Conservation (phyloP, 2,113 vertebrate species). For the Ascaphus truei region DNA sequence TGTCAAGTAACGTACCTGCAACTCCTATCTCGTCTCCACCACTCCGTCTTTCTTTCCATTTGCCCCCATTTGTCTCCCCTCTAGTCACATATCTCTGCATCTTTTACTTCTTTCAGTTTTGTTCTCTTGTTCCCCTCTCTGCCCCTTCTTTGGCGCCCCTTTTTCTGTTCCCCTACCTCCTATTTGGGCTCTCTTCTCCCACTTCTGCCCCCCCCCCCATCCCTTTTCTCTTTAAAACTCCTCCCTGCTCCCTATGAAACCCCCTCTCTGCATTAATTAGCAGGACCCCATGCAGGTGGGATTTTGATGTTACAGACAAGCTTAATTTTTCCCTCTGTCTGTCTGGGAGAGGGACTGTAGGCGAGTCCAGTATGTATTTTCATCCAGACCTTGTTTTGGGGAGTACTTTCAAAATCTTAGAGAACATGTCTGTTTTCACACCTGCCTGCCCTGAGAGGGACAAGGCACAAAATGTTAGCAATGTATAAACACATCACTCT, state of each 20-base stretch:
- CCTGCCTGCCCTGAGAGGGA: constrained; percentile 5
- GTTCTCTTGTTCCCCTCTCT: neutral
- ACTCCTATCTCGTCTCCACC: neutral
- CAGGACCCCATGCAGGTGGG: constrained; percentile 24
- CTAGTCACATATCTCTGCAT: neutral
- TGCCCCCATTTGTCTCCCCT: neutral
- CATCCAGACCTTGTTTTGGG: constrained; percentile 16
- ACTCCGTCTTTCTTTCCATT: neutral
- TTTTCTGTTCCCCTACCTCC: constrained; percentile 12
- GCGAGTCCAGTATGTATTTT: neutral
- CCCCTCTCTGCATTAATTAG: constrained; percentile 1
- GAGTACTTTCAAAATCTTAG: neutral
- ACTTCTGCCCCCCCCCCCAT: neutral
- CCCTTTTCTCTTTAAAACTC: constrained; percentile 9
- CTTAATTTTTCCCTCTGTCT: neutral
- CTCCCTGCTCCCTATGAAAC: constrained; percentile 2
- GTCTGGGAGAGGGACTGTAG: neutral
- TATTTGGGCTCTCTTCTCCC: constrained; percentile 17
- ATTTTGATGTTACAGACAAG: constrained; percentile 3
- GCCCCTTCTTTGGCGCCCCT: constrained; percentile 22
- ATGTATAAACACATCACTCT: constrained; percentile 2
- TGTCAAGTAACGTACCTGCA: constrained; percentile 19
- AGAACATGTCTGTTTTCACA: constrained; percentile 24
- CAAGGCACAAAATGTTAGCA: neutral
- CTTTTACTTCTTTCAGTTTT: neutral